These are phyloP conservation scores for Dendrocopos noguchii DNA, from an alignment of 2,113 vertebrate species.

Conservation along the genomic window DNA sequence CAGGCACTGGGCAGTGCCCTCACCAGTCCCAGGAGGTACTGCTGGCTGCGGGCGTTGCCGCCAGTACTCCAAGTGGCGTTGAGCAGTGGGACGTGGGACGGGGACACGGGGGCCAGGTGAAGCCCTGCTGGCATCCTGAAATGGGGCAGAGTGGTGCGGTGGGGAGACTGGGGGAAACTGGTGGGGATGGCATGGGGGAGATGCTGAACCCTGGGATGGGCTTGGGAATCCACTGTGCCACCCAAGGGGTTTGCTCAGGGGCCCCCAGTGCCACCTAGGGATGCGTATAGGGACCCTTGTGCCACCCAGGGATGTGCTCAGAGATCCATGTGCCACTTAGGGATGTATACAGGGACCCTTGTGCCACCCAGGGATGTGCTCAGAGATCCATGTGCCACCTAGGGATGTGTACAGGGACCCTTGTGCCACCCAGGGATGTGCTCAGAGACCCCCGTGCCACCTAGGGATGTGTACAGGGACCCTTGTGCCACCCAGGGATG, in stretches of 20 bases:
- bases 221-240: neutral
- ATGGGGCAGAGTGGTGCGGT: fast-evolving
- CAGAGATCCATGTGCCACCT: too few relatives aligned
- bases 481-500: neutral
- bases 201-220: neutral
- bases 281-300: too few relatives aligned
- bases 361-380: too few relatives aligned
- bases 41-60: neutral
- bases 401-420: too few relatives aligned
- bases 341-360: too few relatives aligned
- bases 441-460: too few relatives aligned
- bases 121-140: neutral
- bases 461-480: too few relatives aligned
- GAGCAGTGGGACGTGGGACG: neutral
- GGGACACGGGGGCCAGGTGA: neutral
- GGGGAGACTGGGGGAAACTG: neutral
- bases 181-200: neutral
- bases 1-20: neutral
- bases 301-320: too few relatives aligned
- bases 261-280: too few relatives aligned
- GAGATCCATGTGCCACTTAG: too few relatives aligned
- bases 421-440: too few relatives aligned
- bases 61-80: neutral
- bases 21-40: neutral
- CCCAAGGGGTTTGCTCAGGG: neutral